These are phyloP conservation scores for Tetraodon nigroviridis DNA, from an alignment of 2,113 vertebrate species.

Conservation along the genomic window DNA sequence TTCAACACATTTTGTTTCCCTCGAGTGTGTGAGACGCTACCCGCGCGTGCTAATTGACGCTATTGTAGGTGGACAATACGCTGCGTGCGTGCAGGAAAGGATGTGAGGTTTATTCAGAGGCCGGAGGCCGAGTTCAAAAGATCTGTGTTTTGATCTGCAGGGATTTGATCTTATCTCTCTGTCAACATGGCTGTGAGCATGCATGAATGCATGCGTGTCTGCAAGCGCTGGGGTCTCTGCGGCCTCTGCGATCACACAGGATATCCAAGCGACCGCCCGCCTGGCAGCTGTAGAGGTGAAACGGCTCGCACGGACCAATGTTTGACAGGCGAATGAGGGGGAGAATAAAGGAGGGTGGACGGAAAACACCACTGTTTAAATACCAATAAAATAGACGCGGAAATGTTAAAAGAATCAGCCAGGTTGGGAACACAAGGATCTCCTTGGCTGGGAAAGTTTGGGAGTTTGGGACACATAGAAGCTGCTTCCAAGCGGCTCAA, in stretches of 20 bases:
- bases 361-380: slow-evolving; percentile 1
- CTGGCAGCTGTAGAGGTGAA: slow-evolving; percentile 13
- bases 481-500: no score
- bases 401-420: no score
- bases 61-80: no score
- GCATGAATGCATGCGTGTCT: background rate
- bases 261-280: slow-evolving; percentile 2
- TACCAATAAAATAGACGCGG: no score
- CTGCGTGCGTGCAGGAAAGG: slow-evolving; percentile 6
- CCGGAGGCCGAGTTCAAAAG: slow-evolving; percentile 2
- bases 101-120: slow-evolving; percentile 7
- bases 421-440: no score
- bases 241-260: slow-evolving; percentile 15
- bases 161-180: slow-evolving; percentile 17
- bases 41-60: no score
- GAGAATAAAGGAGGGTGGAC: slow-evolving; percentile 11
- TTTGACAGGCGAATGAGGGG: slow-evolving; percentile 6
- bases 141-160: slow-evolving; percentile 19
- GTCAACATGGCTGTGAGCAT: slow-evolving; percentile 25
- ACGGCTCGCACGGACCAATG: slow-evolving; percentile 3
- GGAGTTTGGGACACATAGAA: no score
- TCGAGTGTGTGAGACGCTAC: background rate
- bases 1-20: background rate
- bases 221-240: slow-evolving; percentile 6
- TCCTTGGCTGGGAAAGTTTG: no score